Conservation (phyloP, 2,888 invertebrate species). For the Linnaemya vulpina region DNA sequence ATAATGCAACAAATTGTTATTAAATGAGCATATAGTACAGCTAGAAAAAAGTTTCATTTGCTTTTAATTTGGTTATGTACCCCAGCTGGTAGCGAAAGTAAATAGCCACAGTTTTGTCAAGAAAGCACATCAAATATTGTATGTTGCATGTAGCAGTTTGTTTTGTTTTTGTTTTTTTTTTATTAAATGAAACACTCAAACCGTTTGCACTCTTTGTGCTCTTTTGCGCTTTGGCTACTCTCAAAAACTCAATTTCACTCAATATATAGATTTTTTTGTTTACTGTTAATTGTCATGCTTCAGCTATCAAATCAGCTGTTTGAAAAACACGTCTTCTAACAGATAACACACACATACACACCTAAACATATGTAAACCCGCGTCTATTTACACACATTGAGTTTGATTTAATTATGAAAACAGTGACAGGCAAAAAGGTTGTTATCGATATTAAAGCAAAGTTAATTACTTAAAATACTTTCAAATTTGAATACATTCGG, state of each 20-base stretch:
- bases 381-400: neutral
- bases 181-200: slow-evolving; percentile 10
- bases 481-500: neutral
- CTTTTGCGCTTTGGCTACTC: slow-evolving; percentile 10
- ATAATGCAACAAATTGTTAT: neutral
- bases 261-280: slow-evolving; percentile 63
- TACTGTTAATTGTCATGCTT: slow-evolving; percentile 10
- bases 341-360: neutral
- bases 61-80: neutral
- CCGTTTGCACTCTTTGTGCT: slow-evolving; percentile 5
- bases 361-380: neutral
- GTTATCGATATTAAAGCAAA: neutral
- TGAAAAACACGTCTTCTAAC: slow-evolving; percentile 2
- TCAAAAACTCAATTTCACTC: slow-evolving; percentile 56
- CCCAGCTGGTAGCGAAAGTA: slow-evolving; percentile 25
- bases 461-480: neutral
- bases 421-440: neutral
- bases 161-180: slow-evolving; percentile 11
- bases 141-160: slow-evolving; percentile 10
- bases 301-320: slow-evolving; percentile 57
- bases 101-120: neutral
- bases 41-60: neutral
- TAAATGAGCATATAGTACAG: slow-evolving; percentile 17
- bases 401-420: slow-evolving; percentile 55
- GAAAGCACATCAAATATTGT: slow-evolving; percentile 19